These are phyloP conservation scores for Uropetala carovei DNA, from an alignment of 2,888 invertebrate genomes.

Conservation along the genomic window DNA sequence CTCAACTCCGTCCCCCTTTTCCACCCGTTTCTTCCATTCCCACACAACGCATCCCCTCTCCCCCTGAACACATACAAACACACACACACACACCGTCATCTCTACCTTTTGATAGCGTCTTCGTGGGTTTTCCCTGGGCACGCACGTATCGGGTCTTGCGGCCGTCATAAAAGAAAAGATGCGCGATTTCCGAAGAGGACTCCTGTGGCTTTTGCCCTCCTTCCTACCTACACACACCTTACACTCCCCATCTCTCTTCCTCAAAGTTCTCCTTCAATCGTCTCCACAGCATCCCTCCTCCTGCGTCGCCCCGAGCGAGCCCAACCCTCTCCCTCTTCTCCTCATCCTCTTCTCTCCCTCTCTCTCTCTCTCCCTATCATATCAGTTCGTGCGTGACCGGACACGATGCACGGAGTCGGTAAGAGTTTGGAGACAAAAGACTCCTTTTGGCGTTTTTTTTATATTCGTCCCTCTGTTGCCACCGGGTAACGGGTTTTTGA, in stretches of 20 bases:
- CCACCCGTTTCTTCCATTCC: neutral
- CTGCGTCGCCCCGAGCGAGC: neutral
- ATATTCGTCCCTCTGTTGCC: neutral
- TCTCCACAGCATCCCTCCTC: neutral
- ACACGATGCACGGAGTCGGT: neutral
- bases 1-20: neutral
- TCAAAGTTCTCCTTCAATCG: neutral
- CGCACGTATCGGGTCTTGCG: conserved; percentile 45
- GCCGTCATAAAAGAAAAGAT: conserved; percentile 31
- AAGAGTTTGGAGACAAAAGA: neutral
- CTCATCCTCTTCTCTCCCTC: neutral
- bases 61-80: neutral
- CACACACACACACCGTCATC: neutral
- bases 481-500: neutral
- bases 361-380: neutral
- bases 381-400: conserved; percentile 26
- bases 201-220: neutral
- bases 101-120: conserved; percentile 28
- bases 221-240: neutral
- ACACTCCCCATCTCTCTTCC: neutral
- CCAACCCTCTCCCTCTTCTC: neutral
- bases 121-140: conserved; percentile 44
- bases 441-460: neutral
- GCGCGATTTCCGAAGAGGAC: neutral
- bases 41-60: neutral